phyloP scores from a whole-genome alignment of 2,888 invertebrate species.

The Julus scanicus region DNA sequence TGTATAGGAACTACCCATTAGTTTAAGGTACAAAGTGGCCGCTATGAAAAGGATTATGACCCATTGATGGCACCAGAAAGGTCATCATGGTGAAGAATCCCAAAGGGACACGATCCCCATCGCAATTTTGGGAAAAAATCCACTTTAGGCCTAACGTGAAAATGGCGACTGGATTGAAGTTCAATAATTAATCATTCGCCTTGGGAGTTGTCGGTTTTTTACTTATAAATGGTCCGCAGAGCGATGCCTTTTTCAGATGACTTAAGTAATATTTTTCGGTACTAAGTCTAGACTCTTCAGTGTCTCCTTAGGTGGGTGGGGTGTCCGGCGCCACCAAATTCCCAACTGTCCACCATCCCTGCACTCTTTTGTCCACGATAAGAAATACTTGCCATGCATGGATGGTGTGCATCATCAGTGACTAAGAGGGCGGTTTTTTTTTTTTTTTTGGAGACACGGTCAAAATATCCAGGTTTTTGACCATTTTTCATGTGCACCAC shows the following conservation, averaged over 20 bases:
- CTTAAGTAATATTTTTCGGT: slow-evolving; percentile 17
- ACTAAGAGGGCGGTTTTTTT: neutral
- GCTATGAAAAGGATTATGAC: neutral
- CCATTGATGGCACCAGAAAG: slow-evolving; percentile 35
- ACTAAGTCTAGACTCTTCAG: slow-evolving; percentile 2
- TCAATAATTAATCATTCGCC: slow-evolving; percentile 22
- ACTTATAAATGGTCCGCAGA: neutral
- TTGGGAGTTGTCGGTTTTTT: neutral
- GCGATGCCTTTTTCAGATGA: slow-evolving; percentile 14
- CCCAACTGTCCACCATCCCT: slow-evolving; percentile 30
- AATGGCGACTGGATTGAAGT: slow-evolving; percentile 24
- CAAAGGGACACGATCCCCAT: neutral
- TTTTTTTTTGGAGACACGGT: slow-evolving; percentile 1
- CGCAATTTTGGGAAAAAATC: no score
- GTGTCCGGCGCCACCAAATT: slow-evolving; percentile 23
- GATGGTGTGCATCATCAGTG: slow-evolving; percentile 16
- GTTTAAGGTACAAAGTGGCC: neutral
- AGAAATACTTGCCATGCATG: slow-evolving; percentile 1
- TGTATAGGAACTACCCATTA: neutral
- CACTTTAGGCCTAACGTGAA: neutral
- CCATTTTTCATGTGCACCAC: neutral
- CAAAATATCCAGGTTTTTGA: neutral
- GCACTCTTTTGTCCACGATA: slow-evolving; percentile 9
- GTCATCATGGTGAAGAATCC: neutral
- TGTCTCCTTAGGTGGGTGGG: slow-evolving; percentile 42